phyloP scores from a whole-genome alignment of 2,888 invertebrate genomes.

The Dichetophora obliterata region DNA sequence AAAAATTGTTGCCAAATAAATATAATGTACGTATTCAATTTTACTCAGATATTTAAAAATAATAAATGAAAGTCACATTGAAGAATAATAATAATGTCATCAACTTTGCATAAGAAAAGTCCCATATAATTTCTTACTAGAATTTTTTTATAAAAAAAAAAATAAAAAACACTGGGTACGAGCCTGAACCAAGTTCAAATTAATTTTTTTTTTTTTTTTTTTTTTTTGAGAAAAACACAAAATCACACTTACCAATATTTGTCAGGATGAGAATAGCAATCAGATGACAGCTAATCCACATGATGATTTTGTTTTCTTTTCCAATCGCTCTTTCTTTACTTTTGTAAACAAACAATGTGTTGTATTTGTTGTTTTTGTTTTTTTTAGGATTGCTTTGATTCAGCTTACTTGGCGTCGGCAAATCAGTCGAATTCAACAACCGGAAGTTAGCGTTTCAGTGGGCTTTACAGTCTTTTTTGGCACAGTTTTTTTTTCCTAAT shows the following conservation, averaged over 20 bases:
- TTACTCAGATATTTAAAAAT: too few relatives aligned
- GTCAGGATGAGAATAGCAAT: constrained; percentile 67
- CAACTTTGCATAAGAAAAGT: too few relatives aligned
- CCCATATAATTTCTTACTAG: too few relatives aligned
- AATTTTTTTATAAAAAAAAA: too few relatives aligned
- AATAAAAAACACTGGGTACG: too few relatives aligned
- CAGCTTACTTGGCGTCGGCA: background rate
- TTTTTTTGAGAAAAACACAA: background rate
- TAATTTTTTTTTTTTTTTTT: background rate
- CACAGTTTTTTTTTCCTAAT: background rate
- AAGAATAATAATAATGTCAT: too few relatives aligned
- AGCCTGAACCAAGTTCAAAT: too few relatives aligned
- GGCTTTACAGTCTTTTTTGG: background rate
- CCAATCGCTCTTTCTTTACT: background rate
- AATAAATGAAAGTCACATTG: too few relatives aligned
- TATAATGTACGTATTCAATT: too few relatives aligned
- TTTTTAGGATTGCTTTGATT: background rate
- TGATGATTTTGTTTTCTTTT: constrained; percentile 62
- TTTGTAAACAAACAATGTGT: background rate
- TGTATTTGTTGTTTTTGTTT: background rate
- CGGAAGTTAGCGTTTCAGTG: background rate
- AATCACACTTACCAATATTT: constrained; percentile 62
- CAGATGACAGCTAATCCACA: constrained; percentile 70
- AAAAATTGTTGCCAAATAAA: too few relatives aligned
- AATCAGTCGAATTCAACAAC: background rate